A percentile compares a stretch with the other conserved stretches of the same genome.
Conservation (phyloP, 1,140 invertebrate species). For the Centruroides vittatus region DNA sequence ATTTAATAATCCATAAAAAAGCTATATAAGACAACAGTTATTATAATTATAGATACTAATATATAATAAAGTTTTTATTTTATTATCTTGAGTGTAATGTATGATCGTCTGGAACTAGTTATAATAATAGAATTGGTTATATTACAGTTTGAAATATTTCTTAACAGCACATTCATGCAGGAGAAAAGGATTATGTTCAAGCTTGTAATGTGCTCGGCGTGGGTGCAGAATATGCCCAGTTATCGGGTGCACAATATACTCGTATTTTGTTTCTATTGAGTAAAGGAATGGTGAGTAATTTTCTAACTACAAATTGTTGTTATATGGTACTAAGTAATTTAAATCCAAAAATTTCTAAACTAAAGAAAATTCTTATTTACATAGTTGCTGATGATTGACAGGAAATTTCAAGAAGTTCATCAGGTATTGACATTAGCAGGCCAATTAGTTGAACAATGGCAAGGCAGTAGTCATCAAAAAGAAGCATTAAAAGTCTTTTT, state of each 20-base stretch:
- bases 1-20: too few relatives aligned
- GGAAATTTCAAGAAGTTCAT: conserved; percentile 78
- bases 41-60: too few relatives aligned
- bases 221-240: conserved; percentile 86
- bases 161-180: conserved; percentile 78
- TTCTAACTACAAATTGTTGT: not conserved
- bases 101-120: too few relatives aligned
- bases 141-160: conserved; percentile 21
- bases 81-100: not conserved
- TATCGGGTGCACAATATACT: conserved; percentile 79
- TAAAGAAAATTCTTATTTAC: conserved; percentile 21
- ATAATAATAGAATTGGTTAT: conserved; percentile 1
- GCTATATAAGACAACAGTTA: too few relatives aligned
- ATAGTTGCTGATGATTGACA: conserved; percentile 76
- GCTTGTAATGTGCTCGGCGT: conserved; percentile 78
- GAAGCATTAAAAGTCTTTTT: conserved; percentile 88
- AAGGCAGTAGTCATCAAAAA: conserved; percentile 75
- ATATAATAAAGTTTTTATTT: conserved; percentile 6
- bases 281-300: conserved; percentile 70
- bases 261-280: conserved; percentile 84
- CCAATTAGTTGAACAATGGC: conserved; percentile 76
- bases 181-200: conserved; percentile 74
- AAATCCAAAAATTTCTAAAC: not conserved
- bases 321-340: too few relatives aligned
- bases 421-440: conserved; percentile 69